Evolutionary conservation across 2,113 vertebrate genomes (phyloP).

Genomic region (Datnioides undecimradiatus): DNA sequence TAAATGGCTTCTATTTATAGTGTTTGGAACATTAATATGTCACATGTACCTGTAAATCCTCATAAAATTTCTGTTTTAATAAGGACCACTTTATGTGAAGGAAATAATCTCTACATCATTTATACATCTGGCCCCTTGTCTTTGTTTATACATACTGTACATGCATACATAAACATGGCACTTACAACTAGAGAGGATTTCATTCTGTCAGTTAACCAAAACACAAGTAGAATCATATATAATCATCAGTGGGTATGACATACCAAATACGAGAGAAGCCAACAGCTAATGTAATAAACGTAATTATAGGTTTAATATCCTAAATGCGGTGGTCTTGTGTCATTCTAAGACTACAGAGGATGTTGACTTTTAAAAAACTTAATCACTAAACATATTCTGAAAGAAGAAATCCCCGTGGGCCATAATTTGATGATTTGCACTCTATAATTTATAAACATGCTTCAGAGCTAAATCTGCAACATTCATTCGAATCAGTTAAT

Average conservation of each 20-base stretch:
- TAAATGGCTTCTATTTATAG: too few species aligned
- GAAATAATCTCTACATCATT: too few species aligned
- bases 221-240: background rate
- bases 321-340: background rate
- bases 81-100: too few species aligned
- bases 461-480: background rate
- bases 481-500: slow-evolving; percentile 36
- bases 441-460: slow-evolving; percentile 16
- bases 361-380: slow-evolving; percentile 8
- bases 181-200: too few species aligned
- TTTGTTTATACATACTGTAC: too few species aligned
- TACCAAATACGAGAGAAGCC: background rate
- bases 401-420: background rate
- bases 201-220: background rate
- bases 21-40: background rate
- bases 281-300: slow-evolving; percentile 24
- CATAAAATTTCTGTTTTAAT: too few species aligned
- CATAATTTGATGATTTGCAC: slow-evolving; percentile 15
- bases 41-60: too few species aligned
- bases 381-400: background rate
- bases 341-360: background rate
- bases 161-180: too few species aligned
- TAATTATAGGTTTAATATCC: slow-evolving; percentile 28
- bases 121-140: background rate
- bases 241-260: slow-evolving; percentile 7